A percentile compares a stretch with the other conserved stretches of the same genome.
Conservation (phyloP, 2,113 vertebrate species). For the Triplophysa dalaica region DNA sequence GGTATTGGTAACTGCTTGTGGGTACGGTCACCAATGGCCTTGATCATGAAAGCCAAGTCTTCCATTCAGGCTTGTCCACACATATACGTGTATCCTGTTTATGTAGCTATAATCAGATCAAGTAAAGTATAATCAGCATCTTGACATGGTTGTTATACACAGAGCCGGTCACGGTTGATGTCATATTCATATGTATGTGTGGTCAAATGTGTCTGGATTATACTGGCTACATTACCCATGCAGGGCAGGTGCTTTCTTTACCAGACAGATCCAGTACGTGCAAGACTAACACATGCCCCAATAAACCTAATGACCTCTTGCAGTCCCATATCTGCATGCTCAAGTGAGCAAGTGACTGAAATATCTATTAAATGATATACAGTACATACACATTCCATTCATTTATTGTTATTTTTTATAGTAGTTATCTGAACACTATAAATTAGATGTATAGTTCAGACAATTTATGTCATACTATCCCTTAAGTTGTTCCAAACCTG, state of each 20-base stretch:
- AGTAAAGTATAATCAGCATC: slow-evolving; percentile 12
- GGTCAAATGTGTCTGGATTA: slow-evolving; percentile 32
- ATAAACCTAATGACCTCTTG: slow-evolving; percentile 23
- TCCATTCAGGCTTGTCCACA: background rate
- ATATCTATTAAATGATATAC: background rate
- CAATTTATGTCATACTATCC: too few species aligned
- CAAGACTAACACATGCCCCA: slow-evolving; percentile 50
- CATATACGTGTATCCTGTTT: slow-evolving; percentile 19
- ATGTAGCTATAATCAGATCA: slow-evolving; percentile 29
- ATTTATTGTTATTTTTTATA: too few species aligned
- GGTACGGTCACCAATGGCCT: too few species aligned
- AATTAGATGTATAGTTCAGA: too few species aligned
- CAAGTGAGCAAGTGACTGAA: background rate
- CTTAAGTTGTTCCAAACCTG: too few species aligned
- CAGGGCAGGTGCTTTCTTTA: slow-evolving; percentile 63
- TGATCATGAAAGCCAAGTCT: background rate
- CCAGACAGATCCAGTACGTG: slow-evolving; percentile 63
- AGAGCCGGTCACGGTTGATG: slow-evolving; percentile 64
- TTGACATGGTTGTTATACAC: slow-evolving; percentile 63
- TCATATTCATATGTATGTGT: slow-evolving; percentile 55
- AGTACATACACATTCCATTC: too few species aligned
- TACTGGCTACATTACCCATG: slow-evolving; percentile 56
- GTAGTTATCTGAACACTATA: too few species aligned
- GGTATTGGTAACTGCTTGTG: too few species aligned
- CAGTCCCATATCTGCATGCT: background rate